Base-by-base conservation (phyloP, 2,113 vertebrate genomes). In the Anser brachyrhynchus region DNA sequence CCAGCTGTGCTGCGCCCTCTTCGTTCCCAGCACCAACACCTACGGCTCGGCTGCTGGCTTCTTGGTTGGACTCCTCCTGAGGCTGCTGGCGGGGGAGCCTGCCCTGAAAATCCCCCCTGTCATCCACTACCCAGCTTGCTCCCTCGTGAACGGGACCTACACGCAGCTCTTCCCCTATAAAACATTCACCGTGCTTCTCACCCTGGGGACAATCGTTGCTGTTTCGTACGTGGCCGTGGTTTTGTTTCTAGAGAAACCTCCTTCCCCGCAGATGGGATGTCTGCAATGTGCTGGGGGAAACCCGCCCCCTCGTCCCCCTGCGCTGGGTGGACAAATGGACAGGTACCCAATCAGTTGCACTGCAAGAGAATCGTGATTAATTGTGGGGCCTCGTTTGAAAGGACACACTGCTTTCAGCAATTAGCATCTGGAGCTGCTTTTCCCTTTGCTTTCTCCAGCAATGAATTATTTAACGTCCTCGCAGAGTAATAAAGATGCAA, bases 1-100 rank as follows among this genome's bases (percentile, higher is more conserved):
- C 35, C 98, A 98, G 96, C 95, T 98, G 72, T 98, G 98, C 76
- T 99, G 98, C 10, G 87, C 98, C 52, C 98, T 99, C 72, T 99
- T 98, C 15, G 61, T 96, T 86, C 89, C 89, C 29, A 26, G 95
- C 75, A 98, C 98, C 6, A 98, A 99, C 46, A 94, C 95, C 8
- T 98, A 98, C 0, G 98, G 98, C 10, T 98, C 98, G 0, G 93
- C 97, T 5, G 94, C 97, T 1, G 98, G 98, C 35, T 98, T 98
- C 69, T 6, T 93, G 9, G 33, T 97, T 10, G 98, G 98, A 22
- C 64, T 98, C n/a, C 51, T 98, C 51, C 61, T 99, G 90, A 95
- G 98, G n/a, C 74, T 98, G 23, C 66, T 98, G 73, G 98, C 98
- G 2, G 98, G 98, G 18, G 98, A 98, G 76, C 97, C 98, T 10